phyloP scores from a whole-genome alignment of 2,888 invertebrate genomes.

The Syrista parreyssii region DNA sequence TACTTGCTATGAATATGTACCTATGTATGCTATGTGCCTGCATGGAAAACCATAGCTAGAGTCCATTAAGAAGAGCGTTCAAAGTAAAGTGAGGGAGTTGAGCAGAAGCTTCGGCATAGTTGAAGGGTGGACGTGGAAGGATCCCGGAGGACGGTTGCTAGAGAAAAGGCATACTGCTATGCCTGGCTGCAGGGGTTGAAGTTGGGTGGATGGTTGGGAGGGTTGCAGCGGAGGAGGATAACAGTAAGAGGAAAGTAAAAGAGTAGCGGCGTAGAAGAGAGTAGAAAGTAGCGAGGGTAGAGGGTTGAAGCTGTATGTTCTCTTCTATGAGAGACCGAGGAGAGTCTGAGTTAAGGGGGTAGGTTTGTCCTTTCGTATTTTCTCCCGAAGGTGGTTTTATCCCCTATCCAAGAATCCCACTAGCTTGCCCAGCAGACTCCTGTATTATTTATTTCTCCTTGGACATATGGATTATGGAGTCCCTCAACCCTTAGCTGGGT shows the following conservation, averaged over 20 bases:
- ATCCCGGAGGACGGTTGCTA: background rate
- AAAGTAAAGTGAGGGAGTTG: conserved; percentile 13
- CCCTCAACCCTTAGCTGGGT: background rate
- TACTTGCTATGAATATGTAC: background rate
- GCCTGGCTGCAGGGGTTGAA: background rate
- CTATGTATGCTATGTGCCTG: no score
- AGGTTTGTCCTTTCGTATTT: conserved; percentile 3
- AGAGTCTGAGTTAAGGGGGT: background rate
- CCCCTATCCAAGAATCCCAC: conserved; percentile 9
- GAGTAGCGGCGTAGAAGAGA: background rate
- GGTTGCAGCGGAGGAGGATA: background rate
- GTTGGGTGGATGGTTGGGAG: background rate
- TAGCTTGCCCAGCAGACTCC: conserved; percentile 37
- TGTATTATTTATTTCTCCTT: conserved; percentile 62
- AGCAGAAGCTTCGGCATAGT: conserved; percentile 3
- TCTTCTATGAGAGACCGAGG: background rate
- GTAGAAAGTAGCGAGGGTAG: background rate
- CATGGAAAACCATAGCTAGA: conserved; percentile 3
- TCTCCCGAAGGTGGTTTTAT: conserved; percentile 14
- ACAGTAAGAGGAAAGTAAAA: background rate
- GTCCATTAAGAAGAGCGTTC: conserved; percentile 23
- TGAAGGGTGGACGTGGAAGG: conserved; percentile 1
- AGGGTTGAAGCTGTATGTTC: background rate
- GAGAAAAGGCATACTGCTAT: background rate
- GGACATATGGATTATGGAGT: conserved; percentile 59